A percentile compares a stretch with the other conserved stretches of the same genome.
These are phyloP conservation scores for Tipula unca DNA, from an alignment of 2,888 invertebrate genomes.

Conservation along the genomic window DNA sequence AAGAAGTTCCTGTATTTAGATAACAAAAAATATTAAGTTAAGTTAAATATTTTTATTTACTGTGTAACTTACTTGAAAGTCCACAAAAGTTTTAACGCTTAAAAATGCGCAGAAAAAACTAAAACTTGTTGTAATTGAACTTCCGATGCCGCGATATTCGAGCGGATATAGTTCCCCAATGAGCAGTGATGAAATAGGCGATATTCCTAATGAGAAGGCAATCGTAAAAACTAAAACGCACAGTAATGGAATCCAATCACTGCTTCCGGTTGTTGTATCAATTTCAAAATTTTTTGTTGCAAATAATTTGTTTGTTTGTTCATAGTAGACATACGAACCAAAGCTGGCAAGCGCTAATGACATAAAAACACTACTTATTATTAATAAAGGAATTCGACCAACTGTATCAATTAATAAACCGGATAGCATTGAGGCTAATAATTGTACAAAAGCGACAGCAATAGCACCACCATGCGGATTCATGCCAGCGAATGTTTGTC, in stretches of 20 bases:
- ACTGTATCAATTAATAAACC: slow-evolving; percentile 77
- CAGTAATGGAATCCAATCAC: slow-evolving; percentile 75
- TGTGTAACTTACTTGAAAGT: slow-evolving; percentile 60
- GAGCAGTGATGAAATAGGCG: slow-evolving; percentile 78
- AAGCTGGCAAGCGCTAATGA: slow-evolving; percentile 78
- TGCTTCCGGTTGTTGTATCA: slow-evolving; percentile 39
- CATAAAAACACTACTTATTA: slow-evolving; percentile 77
- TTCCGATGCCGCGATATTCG: slow-evolving; percentile 77
- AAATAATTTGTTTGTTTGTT: slow-evolving; percentile 49
- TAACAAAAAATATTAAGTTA: background rate
- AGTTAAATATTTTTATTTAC: background rate
- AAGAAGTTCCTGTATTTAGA: slow-evolving; percentile 44
- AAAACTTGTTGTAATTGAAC: slow-evolving; percentile 76
- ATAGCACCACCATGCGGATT: slow-evolving; percentile 79
- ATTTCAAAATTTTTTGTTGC: slow-evolving; percentile 23
- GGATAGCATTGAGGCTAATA: slow-evolving; percentile 73
- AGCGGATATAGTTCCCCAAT: slow-evolving; percentile 77
- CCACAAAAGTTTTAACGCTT: slow-evolving; percentile 78
- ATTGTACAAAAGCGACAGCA: slow-evolving; percentile 74
- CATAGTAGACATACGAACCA: slow-evolving; percentile 76
- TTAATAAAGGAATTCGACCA: slow-evolving; percentile 72
- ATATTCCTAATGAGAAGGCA: slow-evolving; percentile 71
- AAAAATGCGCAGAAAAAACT: slow-evolving; percentile 82
- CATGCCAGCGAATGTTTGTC: slow-evolving; percentile 71
- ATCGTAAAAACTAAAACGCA: slow-evolving; percentile 77